Conservation (phyloP, 1,140 invertebrate species). For the Colletes gigas region DNA sequence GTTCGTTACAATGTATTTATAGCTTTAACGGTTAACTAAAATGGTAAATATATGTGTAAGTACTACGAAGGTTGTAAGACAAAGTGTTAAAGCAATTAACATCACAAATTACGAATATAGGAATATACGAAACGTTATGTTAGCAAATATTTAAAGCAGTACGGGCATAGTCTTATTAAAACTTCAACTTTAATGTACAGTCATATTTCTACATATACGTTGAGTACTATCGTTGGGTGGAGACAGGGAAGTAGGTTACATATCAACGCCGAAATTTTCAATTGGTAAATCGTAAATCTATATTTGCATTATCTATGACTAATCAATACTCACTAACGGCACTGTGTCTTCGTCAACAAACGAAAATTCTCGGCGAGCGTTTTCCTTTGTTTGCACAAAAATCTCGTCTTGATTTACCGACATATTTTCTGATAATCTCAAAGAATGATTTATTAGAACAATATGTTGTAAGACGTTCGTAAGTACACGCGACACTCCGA, state of each 20-base stretch:
- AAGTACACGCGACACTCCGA: neutral
- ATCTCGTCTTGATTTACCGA: conserved; percentile 53
- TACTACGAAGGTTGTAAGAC: neutral
- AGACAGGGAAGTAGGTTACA: conserved; percentile 11
- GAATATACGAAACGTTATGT: neutral
- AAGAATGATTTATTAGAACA: conserved; percentile 12
- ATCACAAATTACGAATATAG: too few relatives aligned
- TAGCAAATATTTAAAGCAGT: neutral
- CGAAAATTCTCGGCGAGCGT: conserved; percentile 71
- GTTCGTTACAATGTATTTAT: neutral
- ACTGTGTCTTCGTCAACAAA: conserved; percentile 69
- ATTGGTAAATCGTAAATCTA: conserved; percentile 31
- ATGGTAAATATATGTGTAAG: too few relatives aligned
- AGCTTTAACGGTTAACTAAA: neutral
- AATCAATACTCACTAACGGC: conserved; percentile 68
- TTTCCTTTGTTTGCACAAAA: conserved; percentile 53
- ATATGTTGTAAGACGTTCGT: neutral
- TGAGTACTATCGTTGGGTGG: neutral
- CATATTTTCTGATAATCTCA: conserved; percentile 18
- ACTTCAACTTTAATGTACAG: neutral
- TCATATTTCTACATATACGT: neutral
- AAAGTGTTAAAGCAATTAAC: neutral
- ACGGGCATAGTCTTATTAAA: neutral
- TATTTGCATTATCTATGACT: conserved; percentile 9
- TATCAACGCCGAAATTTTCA: neutral